These are phyloP conservation scores for Brachionus plicatilis DNA, from an alignment of 1,140 invertebrate genomes.

Conservation along the genomic window DNA sequence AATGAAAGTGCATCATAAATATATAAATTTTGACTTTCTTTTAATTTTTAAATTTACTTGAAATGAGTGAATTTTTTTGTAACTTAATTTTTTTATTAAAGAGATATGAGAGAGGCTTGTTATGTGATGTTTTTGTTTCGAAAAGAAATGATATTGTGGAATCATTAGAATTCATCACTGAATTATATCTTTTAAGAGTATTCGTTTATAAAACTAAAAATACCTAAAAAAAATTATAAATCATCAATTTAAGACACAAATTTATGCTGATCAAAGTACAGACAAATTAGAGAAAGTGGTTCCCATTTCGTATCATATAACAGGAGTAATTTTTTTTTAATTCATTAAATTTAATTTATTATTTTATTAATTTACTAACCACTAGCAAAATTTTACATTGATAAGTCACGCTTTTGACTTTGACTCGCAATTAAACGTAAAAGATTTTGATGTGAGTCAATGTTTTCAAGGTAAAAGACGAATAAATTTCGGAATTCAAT, in stretches of 20 bases:
- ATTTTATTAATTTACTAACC: not conserved
- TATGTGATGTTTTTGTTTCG: conserved; percentile 30
- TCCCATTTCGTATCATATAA: conserved; percentile 16
- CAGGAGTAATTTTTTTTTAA: not conserved
- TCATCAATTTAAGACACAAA: not conserved
- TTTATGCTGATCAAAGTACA: conserved; percentile 8
- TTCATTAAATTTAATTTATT: not conserved
- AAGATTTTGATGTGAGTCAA: conserved; percentile 15
- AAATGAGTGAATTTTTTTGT: not conserved
- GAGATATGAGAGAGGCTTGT: conserved; percentile 22
- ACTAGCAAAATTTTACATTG: not conserved
- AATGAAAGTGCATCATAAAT: no score
- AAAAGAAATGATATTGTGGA: not conserved
- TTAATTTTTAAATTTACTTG: not conserved
- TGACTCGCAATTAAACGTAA: not conserved
- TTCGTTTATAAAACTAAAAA: not conserved
- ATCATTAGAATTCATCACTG: not conserved
- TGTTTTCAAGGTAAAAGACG: conserved; percentile 32
- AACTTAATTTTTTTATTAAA: not conserved
- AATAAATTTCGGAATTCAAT: conserved; percentile 32
- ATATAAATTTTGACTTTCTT: no score
- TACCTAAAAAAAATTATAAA: not conserved
- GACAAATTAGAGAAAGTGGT: not conserved
- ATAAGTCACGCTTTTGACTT: conserved; percentile 28
- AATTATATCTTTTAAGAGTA: conserved; percentile 8